Evolutionary conservation across 1,140 invertebrate species (phyloP), one percentile per base, ranked within the genome.

Genomic region (Galleria mellonella): DNA sequence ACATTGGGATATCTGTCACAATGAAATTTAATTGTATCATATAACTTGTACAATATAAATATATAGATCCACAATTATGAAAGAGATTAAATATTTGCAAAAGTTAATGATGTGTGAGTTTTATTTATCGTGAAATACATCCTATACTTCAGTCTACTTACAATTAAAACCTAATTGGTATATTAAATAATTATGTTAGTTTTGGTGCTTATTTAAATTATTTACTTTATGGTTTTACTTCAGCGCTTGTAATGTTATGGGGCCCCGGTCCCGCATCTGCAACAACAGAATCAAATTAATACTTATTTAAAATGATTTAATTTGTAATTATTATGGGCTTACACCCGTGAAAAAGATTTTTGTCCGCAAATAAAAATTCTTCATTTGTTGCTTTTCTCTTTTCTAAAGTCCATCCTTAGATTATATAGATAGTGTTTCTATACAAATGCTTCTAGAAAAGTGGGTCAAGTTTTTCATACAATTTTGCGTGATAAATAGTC

Each of bases 71-170:
- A 86, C 85, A 81, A 87, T 87, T 87, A 87, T 86, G 70, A 86
- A 86, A 86, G 74, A 83, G 82, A 86, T 86, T 86, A 87, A 86
- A 87, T 87, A 87, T 87, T 87, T 87, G 83, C 85, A 87, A 87
- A 87, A 86, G 83, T 86, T 85, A 79, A 68, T 67, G 57, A 67
- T 50, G 51, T 47, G 47, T 38, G 49, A 52, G 70, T 78, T 82
- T 83, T 71, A 72, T 78, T 82, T 70, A 49, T 28, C 50, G 23
- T 43, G 50, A 50, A 32, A 47, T 44, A 50, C 27, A 32, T 43
- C 31, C 38, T 60, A 55, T 36, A 9, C 27, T 53, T 67, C 60
- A 70, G 66, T 66, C 66, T 28, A 33, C 33, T 51, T 56, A 55
- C 29, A 53, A 38, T 41, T 54, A 47, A 41, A 37, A 36, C 53